phyloP scores from a whole-genome alignment of 2,888 invertebrate species.

The Eutolmus rufibarbis region DNA sequence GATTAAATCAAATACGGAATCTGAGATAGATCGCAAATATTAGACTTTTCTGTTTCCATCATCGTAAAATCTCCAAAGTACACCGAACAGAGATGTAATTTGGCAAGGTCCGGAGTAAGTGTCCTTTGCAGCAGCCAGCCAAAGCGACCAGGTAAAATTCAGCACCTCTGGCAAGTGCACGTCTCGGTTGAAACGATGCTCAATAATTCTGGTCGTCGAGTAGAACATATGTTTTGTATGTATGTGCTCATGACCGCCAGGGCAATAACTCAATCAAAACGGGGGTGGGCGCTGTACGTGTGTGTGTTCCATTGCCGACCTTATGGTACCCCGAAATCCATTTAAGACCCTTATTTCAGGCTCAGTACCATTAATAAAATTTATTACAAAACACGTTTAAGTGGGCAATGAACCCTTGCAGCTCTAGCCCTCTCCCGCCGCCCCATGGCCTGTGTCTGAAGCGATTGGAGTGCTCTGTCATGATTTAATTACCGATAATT shows the following conservation, averaged over 20 bases:
- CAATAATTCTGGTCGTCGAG: neutral
- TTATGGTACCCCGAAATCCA: conserved; percentile 1
- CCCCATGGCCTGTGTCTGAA: neutral
- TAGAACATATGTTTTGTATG: neutral
- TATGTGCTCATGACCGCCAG: neutral
- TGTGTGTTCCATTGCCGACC: neutral
- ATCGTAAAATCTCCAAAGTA: neutral
- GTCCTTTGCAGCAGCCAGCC: neutral
- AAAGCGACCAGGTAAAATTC: neutral
- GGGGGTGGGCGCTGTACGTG: neutral
- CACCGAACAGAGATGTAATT: neutral
- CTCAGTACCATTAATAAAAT: conserved; percentile 17
- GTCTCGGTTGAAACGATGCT: neutral
- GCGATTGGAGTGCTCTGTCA: conserved; percentile 15
- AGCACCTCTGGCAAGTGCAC: neutral
- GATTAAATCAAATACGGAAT: neutral
- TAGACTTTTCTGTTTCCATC: neutral
- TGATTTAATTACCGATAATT: conserved; percentile 31
- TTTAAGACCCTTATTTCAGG: neutral
- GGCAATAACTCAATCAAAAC: neutral
- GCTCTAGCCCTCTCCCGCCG: neutral
- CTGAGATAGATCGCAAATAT: neutral
- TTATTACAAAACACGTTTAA: conserved; percentile 13
- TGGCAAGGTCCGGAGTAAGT: neutral
- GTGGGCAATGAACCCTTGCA: neutral